Conservation (phyloP, 2,113 vertebrate species). For the Rhinogobius similis region DNA sequence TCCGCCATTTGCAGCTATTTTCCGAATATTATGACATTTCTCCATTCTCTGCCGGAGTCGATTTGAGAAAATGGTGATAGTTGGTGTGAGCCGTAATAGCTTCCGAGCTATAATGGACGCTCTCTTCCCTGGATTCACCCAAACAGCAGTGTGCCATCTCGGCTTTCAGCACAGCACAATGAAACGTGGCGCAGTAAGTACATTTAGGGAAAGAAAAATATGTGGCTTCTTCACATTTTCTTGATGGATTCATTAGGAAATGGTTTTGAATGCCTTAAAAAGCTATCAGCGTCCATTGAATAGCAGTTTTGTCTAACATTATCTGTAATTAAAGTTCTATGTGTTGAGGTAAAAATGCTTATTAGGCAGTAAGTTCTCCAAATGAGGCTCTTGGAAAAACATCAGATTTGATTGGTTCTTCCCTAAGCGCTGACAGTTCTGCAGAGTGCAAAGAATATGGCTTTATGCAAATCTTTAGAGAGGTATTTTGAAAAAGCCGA, state of each 20-base stretch:
- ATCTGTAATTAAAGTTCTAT: slow-evolving; percentile 19
- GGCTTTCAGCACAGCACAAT: slow-evolving; percentile 9
- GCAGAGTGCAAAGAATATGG: slow-evolving; percentile 24
- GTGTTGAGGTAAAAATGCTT: neutral
- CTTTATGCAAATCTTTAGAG: slow-evolving; percentile 49
- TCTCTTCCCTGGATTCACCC: slow-evolving; percentile 22
- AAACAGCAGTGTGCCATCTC: slow-evolving; percentile 23
- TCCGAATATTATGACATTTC: slow-evolving; percentile 2
- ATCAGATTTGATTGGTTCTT: slow-evolving; percentile 41
- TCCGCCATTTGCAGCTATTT: slow-evolving; percentile 4
- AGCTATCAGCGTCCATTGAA: neutral
- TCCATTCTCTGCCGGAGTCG: slow-evolving; percentile 7
- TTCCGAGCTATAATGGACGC: slow-evolving; percentile 14
- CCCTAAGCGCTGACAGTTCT: slow-evolving; percentile 25
- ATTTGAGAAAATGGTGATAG: slow-evolving; percentile 31
- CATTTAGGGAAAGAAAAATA: neutral
- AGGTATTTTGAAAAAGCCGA: slow-evolving; percentile 35
- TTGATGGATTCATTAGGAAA: neutral
- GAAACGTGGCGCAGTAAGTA: neutral
- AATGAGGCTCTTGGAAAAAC: slow-evolving; percentile 32
- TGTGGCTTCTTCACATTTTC: neutral
- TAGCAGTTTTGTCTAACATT: neutral
- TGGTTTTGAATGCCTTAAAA: neutral
- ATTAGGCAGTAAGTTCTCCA: slow-evolving; percentile 11
- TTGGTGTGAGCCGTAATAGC: slow-evolving; percentile 13